Evolutionary conservation across 92 coral and sea anemone genomes (phyloP).

Genomic region (Palythoa heliodiscus): DNA sequence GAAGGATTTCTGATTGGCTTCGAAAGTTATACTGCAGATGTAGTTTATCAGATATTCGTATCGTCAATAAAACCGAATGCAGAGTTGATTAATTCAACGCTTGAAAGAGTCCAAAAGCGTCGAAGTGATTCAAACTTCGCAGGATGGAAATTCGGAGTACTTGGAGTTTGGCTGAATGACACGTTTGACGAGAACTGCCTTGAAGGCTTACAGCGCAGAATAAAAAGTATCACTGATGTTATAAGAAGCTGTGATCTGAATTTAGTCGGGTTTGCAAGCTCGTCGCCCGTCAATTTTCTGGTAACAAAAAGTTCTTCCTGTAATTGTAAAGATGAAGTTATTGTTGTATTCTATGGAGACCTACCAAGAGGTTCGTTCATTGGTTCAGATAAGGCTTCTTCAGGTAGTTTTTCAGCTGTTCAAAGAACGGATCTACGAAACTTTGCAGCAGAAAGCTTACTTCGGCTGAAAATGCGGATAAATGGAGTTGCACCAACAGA

Average conservation of each 20-base stretch:
- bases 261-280: neutral
- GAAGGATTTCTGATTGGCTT: constrained; percentile 25
- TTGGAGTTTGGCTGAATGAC: constrained; percentile 12
- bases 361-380: neutral
- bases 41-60: constrained; percentile 1
- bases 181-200: neutral
- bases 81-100: neutral
- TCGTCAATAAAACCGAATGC: constrained; percentile 9
- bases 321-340: neutral
- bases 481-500: neutral
- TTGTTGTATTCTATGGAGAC: neutral
- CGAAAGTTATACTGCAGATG: neutral
- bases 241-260: neutral
- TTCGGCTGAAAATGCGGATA: neutral
- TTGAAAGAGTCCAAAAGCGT: neutral
- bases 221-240: neutral
- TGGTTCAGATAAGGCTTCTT: neutral
- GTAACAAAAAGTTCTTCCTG: neutral
- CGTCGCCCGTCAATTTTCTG: neutral
- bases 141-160: constrained; percentile 15
- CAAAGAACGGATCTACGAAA: neutral
- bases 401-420: neutral
- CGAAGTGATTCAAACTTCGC: neutral
- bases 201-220: neutral
- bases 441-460: neutral